Base-by-base conservation (phyloP, 2,113 vertebrate species). In the Mastomys coucha region DNA sequence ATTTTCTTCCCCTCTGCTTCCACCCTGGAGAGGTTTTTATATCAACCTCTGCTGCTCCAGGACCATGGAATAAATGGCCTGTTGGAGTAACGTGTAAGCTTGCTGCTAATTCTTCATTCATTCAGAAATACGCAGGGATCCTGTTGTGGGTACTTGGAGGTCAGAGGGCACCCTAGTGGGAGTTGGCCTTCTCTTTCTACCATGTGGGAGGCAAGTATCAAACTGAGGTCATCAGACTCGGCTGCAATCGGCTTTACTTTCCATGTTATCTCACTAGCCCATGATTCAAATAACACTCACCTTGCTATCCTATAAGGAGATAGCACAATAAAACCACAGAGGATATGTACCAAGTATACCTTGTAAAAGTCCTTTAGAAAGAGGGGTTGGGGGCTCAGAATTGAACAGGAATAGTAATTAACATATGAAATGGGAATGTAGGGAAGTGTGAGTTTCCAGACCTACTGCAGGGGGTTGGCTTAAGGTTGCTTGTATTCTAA, bases 401-500 rank as follows among this genome's bases (percentile, higher is more conserved):
- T 2, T 7, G 7, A 49, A 28, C 0, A 3, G 9, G 2, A 0
- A 22, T 28, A 60, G 65, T 5, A 7, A 20, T 22, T 1, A 12
- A 24, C 1, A 14, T 2, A 14, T 19, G 2, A 13, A 20, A 53
- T 0, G 49, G 14, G 73, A 77, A 77, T 4, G 45, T 45, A 45
- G 45, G 45, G 8, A 5, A 8, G 28, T 24, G 1, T 2, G 2
- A 11, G 26, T 16, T 31, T 14, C 33, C 4, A 6, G 2, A 49
- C 6, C 84, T 1, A 69, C 65, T 33, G 31, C 5, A 69, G 65
- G 31, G 12, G 65, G 65, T 13, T 67, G 11, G 28, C 26, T 5
- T 33, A 69, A 69, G 13, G 12, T 31, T 69, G 65, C 65, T 69
- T 69, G 65, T 33, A 31, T 33, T 69, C 65, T 69, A 69, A 69